A percentile compares a stretch with the other conserved stretches of the same genome.
These are phyloP conservation scores for Serinus canaria DNA, from an alignment of 2,113 vertebrate genomes.

Conservation along the genomic window DNA sequence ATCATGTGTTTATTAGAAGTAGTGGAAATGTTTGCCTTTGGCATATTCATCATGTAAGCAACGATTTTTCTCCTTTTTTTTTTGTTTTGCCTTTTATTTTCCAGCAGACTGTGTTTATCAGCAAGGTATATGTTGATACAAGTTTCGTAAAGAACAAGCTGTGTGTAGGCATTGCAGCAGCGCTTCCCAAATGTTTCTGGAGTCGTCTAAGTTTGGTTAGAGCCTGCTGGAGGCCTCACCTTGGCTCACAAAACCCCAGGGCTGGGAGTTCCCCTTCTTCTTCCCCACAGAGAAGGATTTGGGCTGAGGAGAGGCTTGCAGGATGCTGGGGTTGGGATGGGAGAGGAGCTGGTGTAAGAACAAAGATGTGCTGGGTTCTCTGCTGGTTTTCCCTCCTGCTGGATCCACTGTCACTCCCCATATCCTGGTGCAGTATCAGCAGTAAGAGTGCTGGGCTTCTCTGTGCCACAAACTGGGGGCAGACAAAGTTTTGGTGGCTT, in stretches of 20 bases:
- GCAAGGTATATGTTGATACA: background rate
- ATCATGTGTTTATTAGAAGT: background rate
- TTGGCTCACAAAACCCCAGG: background rate
- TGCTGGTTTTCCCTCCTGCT: fast-evolving
- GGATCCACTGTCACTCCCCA: fast-evolving
- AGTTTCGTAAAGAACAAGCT: background rate
- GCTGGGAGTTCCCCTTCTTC: fast-evolving
- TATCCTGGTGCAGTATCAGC: fast-evolving
- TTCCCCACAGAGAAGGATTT: background rate
- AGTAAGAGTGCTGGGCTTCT: fast-evolving
- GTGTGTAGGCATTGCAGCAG: background rate
- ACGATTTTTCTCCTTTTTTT: background rate
- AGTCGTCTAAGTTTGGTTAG: background rate
- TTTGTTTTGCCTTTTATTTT: background rate
- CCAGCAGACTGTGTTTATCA: background rate
- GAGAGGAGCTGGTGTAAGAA: background rate
- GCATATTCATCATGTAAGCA: background rate
- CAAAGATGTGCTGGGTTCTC: background rate
- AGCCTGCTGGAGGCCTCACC: background rate
- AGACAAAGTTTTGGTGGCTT: background rate
- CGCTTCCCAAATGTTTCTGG: background rate
- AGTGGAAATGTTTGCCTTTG: background rate
- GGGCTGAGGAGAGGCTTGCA: background rate
- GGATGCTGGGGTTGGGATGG: background rate
- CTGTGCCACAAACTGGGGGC: background rate